These are phyloP conservation scores for Eufriesea mexicana DNA, from an alignment of 1,140 invertebrate genomes.

Conservation along the genomic window DNA sequence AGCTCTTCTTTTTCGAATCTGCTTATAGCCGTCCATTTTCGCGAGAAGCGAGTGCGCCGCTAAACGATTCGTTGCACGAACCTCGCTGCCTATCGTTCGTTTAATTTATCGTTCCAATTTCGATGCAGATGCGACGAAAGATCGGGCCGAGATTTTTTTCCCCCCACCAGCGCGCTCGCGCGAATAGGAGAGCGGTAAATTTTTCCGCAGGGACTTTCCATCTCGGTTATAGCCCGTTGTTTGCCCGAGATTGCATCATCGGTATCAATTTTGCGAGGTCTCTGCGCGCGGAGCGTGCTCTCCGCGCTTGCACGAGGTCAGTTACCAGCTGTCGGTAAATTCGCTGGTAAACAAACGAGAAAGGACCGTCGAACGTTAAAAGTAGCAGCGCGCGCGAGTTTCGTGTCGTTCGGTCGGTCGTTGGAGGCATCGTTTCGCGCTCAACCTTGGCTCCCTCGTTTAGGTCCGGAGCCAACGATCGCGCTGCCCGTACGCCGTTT, in stretches of 20 bases:
- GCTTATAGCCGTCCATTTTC: background rate
- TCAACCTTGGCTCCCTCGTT: slow-evolving; percentile 2
- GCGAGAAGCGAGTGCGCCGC: background rate
- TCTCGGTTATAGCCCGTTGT: background rate
- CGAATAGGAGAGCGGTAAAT: too few relatives aligned
- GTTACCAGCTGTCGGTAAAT: slow-evolving; percentile 66
- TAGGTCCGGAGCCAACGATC: slow-evolving; percentile 11
- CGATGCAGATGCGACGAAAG: background rate
- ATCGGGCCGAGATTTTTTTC: too few relatives aligned
- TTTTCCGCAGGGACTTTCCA: background rate
- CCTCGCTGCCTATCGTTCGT: background rate
- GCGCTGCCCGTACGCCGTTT: slow-evolving; percentile 1
- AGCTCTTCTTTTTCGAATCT: slow-evolving; percentile 14
- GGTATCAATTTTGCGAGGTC: slow-evolving; percentile 6
- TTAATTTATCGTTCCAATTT: background rate
- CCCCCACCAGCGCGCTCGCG: too few relatives aligned
- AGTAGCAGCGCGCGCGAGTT: slow-evolving; percentile 15
- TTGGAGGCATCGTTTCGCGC: slow-evolving; percentile 12
- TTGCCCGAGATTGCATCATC: slow-evolving; percentile 1
- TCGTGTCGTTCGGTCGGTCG: slow-evolving; percentile 50
- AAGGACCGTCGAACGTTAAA: slow-evolving; percentile 60
- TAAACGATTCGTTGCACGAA: background rate
- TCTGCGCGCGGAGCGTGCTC: background rate
- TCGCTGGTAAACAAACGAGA: slow-evolving; percentile 39
- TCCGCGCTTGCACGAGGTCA: slow-evolving; percentile 28